These are phyloP conservation scores for Cathartes aura DNA, from an alignment of 2,113 vertebrate genomes.

Conservation along the genomic window DNA sequence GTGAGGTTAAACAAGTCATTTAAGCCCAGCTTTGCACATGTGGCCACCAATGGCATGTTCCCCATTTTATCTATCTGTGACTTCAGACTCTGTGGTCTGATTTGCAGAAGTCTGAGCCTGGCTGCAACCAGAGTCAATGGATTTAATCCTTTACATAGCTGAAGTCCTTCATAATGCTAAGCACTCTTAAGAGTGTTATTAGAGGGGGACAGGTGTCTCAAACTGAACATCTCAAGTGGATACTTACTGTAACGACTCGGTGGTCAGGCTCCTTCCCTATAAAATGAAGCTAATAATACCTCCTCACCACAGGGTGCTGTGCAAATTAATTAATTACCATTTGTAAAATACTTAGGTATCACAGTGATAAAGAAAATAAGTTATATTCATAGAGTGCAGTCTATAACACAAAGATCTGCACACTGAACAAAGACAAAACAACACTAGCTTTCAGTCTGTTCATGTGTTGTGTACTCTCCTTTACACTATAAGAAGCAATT, in stretches of 20 bases:
- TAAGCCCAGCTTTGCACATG: neutral
- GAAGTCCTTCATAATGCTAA: neutral
- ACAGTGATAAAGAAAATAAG: neutral
- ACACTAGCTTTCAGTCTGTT: neutral
- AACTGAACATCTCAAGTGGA: neutral
- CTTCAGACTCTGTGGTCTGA: neutral
- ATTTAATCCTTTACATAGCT: neutral
- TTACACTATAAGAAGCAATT: neutral
- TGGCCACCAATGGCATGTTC: neutral
- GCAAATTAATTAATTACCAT: neutral
- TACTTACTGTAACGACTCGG: neutral
- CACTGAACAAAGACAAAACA: neutral
- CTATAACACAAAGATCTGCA: neutral
- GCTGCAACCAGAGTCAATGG: neutral
- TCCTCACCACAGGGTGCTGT: neutral
- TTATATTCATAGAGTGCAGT: neutral
- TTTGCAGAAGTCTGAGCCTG: neutral
- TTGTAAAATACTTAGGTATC: neutral
- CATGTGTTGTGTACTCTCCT: neutral
- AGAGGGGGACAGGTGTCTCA: neutral
- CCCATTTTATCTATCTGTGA: neutral
- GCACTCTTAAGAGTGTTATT: neutral
- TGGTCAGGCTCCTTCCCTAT: neutral
- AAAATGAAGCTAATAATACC: neutral
- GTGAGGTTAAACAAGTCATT: neutral